Conservation (phyloP, 2,113 vertebrate genomes). For the human (Homo sapiens) region GRCh38 chr21:36964001-36964500, state of each 20-base stretch:
- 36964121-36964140: no score
- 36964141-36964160: no score
- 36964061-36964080: no score
- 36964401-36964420: background rate
- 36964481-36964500: background rate
- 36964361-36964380: slow-evolving; percentile 23
- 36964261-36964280: background rate
- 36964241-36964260: background rate
- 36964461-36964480: background rate
- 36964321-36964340: background rate
- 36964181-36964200: no score
- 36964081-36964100: no score
- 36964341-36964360: background rate
- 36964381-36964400: background rate
- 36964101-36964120: no score
- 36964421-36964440: background rate
- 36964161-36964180: no score
- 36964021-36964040: no score
- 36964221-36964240: background rate
- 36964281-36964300: background rate
- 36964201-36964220: no score
- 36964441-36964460: background rate
- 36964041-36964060: no score
- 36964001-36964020: no score
- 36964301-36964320: background rate